phyloP scores from a whole-genome alignment of 1,140 invertebrate genomes.

The silkworm (Bombyx mori) region DNA sequence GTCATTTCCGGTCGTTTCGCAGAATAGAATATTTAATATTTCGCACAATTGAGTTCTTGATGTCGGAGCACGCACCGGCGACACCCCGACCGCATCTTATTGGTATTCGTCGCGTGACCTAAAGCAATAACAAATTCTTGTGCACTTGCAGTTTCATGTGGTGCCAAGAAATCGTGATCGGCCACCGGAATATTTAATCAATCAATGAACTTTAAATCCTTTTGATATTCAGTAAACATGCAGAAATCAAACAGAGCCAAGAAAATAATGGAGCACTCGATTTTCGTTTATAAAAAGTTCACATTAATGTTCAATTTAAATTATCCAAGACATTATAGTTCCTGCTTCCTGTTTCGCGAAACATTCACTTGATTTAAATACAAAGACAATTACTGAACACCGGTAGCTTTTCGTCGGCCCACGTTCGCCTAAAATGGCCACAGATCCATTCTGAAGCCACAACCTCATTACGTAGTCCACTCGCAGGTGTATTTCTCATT shows the following conservation, averaged over 20 bases:
- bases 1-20: constrained; percentile 55
- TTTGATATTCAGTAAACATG: neutral
- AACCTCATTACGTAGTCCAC: constrained; percentile 12
- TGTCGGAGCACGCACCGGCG: constrained; percentile 15
- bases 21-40: constrained; percentile 62
- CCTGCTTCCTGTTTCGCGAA: constrained; percentile 47
- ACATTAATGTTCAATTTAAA: constrained; percentile 2
- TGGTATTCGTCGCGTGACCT: constrained; percentile 55
- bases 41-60: constrained; percentile 46
- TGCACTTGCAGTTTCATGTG: constrained; percentile 66
- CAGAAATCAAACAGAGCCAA: too few relatives aligned
- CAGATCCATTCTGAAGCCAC: constrained; percentile 4
- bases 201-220: neutral
- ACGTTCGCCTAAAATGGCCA: constrained; percentile 23
- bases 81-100: constrained; percentile 26
- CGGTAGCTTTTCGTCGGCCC: constrained; percentile 27
- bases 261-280: neutral
- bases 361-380: constrained; percentile 49
- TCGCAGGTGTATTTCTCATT: constrained; percentile 1
- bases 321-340: constrained; percentile 19
- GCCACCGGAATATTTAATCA: constrained; percentile 57
- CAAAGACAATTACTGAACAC: constrained; percentile 31
- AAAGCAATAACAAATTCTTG: constrained; percentile 61
- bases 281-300: neutral
- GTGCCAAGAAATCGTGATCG: constrained; percentile 55